These are phyloP conservation scores for Merops nubicus DNA, from an alignment of 2,113 vertebrate species.

Conservation along the genomic window DNA sequence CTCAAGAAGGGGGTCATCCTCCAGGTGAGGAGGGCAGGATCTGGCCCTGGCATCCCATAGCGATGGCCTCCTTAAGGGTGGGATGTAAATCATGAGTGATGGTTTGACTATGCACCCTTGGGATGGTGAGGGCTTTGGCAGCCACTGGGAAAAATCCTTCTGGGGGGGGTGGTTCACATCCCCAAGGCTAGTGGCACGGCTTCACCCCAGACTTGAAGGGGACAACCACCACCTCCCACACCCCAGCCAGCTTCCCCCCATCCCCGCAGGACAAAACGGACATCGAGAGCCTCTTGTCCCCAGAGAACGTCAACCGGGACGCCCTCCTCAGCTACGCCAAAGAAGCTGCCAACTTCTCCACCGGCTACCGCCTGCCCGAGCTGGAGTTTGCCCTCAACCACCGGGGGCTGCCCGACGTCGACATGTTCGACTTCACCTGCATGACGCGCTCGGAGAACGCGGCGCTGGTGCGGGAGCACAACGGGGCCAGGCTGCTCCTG, in stretches of 20 bases:
- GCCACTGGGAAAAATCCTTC: neutral
- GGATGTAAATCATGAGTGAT: neutral
- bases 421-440: constrained; percentile 91
- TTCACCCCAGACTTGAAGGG: neutral
- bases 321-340: constrained; percentile 80
- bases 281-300: constrained; percentile 80
- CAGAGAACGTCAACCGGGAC: constrained; percentile 75
- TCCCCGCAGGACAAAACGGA: constrained; percentile 75
- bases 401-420: constrained; percentile 74
- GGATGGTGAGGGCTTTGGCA: neutral
- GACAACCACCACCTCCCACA: neutral
- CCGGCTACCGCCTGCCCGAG: constrained; percentile 75
- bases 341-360: constrained; percentile 86
- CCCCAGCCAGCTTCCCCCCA: neutral
- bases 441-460: constrained; percentile 88
- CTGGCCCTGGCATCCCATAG: fast-evolving
- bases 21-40: constrained; percentile 75
- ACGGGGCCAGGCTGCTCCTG: constrained; percentile 75
- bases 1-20: constrained; percentile 89
- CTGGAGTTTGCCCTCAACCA: constrained; percentile 82
- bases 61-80: fast-evolving
- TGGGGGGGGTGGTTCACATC: neutral
- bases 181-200: neutral
- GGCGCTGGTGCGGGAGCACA: constrained; percentile 82
- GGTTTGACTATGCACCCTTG: neutral